Percentiles rank a stretch among this genome's conserved stretches.
phyloP scores from a whole-genome alignment of 2,797 vertebrate species.

The Trachops cirrhosus region DNA sequence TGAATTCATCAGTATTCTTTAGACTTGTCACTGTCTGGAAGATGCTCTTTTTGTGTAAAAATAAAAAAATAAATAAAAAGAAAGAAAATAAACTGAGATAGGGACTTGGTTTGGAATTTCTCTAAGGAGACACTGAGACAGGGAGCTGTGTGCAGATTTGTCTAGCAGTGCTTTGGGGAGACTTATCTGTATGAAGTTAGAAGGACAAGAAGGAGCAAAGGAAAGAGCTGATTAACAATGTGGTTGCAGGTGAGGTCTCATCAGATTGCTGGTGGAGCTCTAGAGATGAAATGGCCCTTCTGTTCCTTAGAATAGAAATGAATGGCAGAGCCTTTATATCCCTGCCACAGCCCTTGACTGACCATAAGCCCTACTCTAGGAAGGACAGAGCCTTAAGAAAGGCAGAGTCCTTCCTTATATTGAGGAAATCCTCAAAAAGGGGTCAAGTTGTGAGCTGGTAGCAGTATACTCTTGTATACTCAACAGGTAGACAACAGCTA shows the following conservation, averaged over 20 bases:
- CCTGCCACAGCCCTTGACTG: not conserved
- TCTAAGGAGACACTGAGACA: not conserved
- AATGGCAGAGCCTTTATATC: not conserved
- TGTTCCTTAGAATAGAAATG: not conserved
- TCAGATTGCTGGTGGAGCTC: accelerated
- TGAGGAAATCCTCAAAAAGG: not conserved
- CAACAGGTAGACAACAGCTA: not conserved
- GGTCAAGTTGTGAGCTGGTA: not conserved
- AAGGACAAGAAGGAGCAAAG: not conserved
- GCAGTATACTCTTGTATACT: not conserved
- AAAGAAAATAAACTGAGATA: not conserved
- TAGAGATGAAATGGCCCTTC: not conserved
- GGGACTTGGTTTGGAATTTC: not conserved
- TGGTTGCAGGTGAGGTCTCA: not conserved
- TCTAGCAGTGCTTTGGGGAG: not conserved
- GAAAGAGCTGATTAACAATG: too few species aligned
- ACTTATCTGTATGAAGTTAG: not conserved
- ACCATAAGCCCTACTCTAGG: not conserved
- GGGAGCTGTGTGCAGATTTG: not conserved
- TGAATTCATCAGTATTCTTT: not conserved
- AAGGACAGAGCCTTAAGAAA: not conserved
- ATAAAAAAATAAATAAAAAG: not conserved
- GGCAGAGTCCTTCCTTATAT: not conserved
- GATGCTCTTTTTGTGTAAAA: not conserved
- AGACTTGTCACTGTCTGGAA: not conserved